Conservation (phyloP, 2,113 vertebrate species). For the Calidris pygmaea region DNA sequence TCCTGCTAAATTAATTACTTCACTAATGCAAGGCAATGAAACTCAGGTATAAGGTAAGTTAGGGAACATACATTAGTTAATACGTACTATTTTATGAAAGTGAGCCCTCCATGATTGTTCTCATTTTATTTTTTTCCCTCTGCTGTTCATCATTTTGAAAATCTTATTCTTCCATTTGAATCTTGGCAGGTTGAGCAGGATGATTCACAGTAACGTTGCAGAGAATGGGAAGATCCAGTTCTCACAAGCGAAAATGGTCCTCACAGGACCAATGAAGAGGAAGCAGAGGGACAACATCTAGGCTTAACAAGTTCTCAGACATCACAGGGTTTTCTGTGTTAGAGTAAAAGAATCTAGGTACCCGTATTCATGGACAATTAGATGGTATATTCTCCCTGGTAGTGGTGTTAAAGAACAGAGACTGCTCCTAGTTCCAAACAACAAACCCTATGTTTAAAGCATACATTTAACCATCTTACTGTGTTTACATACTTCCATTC, state of each 20-base stretch:
- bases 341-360: background rate
- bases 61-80: background rate
- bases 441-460: background rate
- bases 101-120: background rate
- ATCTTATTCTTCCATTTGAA: background rate
- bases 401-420: background rate
- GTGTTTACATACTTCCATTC: background rate
- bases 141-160: background rate
- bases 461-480: background rate
- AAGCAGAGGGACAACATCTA: background rate
- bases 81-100: background rate
- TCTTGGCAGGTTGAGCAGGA: background rate
- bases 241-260: background rate
- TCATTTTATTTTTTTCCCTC: background rate
- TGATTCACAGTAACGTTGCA: background rate
- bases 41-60: background rate
- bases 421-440: background rate
- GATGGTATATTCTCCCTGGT: background rate
- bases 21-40: background rate
- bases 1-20: conserved; percentile 35
- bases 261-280: background rate
- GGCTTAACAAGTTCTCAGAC: background rate
- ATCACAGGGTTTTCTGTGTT: background rate
- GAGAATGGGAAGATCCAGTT: background rate
- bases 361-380: background rate